phyloP scores from a whole-genome alignment of 1,140 invertebrate genomes.

The Diorhabda carinulata region DNA sequence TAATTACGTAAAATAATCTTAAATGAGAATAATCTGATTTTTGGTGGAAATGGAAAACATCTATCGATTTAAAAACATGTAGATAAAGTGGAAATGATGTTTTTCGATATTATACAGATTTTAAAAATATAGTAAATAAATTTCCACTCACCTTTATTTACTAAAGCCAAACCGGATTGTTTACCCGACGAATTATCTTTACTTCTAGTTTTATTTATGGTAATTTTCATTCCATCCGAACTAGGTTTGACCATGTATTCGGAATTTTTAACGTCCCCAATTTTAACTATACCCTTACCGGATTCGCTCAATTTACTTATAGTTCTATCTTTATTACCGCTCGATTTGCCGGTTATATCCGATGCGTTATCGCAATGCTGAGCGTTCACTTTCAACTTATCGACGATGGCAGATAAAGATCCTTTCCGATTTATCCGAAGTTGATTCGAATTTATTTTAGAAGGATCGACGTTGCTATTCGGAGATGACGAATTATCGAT shows the following conservation, averaged over 20 bases:
- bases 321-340: conserved; percentile 27
- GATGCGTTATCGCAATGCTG: conserved; percentile 58
- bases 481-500: conserved; percentile 52
- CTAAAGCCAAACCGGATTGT: conserved; percentile 36
- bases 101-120: too few species aligned
- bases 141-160: conserved; percentile 16
- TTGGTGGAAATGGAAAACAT: too few species aligned
- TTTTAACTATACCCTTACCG: conserved; percentile 49
- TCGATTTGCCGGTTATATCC: conserved; percentile 42
- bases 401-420: conserved; percentile 79
- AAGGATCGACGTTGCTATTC: conserved; percentile 50
- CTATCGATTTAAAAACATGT: too few species aligned
- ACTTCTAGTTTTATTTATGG: conserved; percentile 79
- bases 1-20: too few species aligned
- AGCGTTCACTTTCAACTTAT: conserved; percentile 75
- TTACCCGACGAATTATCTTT: conserved; percentile 52
- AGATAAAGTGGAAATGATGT: too few species aligned
- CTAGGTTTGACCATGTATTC: conserved; percentile 85
- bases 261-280: conserved; percentile 64
- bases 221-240: conserved; percentile 82
- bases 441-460: conserved; percentile 29
- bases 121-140: neutral
- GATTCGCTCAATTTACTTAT: conserved; percentile 23
- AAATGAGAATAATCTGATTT: too few species aligned
- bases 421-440: conserved; percentile 61